Conservation (phyloP, 2,797 vertebrate genomes). For the Chelidonichthys spinosus region DNA sequence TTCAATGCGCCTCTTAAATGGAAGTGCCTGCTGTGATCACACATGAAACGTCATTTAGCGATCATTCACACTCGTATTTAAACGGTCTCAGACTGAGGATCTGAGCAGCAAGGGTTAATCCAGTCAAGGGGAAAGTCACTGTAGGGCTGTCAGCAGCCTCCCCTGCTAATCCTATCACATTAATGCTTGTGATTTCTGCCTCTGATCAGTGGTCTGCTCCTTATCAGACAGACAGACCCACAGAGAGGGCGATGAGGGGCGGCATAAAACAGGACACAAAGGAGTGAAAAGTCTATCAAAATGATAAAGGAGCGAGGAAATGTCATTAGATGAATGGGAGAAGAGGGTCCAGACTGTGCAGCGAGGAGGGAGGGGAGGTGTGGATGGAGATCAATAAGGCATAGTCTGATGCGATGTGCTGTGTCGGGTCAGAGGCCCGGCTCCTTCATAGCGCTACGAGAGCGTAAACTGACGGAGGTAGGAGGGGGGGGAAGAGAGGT, state of each 20-base stretch:
- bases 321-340: not conserved
- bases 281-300: conserved; percentile 10
- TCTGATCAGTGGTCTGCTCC: conserved; percentile 57
- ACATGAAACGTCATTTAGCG: not conserved
- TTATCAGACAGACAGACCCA: conserved; percentile 25
- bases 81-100: not conserved
- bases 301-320: not conserved
- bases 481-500: conserved; percentile 16
- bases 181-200: conserved; percentile 26
- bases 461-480: conserved; percentile 22
- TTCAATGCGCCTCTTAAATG: not conserved
- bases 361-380: not conserved
- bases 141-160: conserved; percentile 29
- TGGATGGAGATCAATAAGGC: conserved; percentile 32
- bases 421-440: conserved; percentile 46
- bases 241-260: not conserved
- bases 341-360: not conserved
- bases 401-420: conserved; percentile 55
- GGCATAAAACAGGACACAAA: not conserved
- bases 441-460: conserved; percentile 12
- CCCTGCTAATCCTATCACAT: conserved; percentile 55
- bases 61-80: not conserved
- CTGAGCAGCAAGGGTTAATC: conserved; percentile 43
- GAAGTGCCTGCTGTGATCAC: not conserved
- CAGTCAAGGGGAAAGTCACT: conserved; percentile 21